Conservation (phyloP, 2,797 vertebrate genomes). For the Platyrinchus mystaceus region DNA sequence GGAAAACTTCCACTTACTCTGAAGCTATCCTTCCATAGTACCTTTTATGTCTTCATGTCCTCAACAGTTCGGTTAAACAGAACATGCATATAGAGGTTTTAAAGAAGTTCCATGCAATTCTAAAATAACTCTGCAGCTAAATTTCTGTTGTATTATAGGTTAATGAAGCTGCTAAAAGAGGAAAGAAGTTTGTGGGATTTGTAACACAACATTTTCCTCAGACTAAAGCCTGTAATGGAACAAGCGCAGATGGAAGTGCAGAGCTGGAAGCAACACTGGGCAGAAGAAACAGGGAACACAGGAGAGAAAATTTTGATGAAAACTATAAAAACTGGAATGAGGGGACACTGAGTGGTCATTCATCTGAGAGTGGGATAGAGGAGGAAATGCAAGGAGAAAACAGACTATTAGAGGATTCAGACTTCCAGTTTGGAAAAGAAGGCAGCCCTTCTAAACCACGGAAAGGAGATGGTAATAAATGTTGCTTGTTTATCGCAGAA, state of each 20-base stretch:
- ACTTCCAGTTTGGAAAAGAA: conserved; percentile 79
- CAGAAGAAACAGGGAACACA: conserved; percentile 72
- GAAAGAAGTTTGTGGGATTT: conserved; percentile 90
- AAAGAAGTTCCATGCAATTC: neutral
- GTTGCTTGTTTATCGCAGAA: neutral
- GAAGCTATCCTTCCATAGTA: neutral
- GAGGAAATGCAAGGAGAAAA: conserved; percentile 82
- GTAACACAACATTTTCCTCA: conserved; percentile 81
- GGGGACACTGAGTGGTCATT: conserved; percentile 74
- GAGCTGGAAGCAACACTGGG: conserved; percentile 31
- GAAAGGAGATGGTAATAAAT: conserved; percentile 72
- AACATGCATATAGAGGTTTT: neutral
- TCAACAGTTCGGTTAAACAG: neutral
- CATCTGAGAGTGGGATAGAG: conserved; percentile 72
- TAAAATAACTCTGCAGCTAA: neutral
- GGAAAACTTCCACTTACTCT: neutral
- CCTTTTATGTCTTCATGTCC: neutral
- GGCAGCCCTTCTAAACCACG: conserved; percentile 24
- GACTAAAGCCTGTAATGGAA: conserved; percentile 72
- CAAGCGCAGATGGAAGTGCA: conserved; percentile 16
- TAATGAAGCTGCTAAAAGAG: conserved; percentile 86
- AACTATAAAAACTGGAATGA: conserved; percentile 66
- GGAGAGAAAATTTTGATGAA: conserved; percentile 60
- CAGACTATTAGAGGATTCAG: conserved; percentile 48
- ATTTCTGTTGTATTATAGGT: conserved; percentile 75